Conservation (phyloP, 2,113 vertebrate species). For the Chiloscyllium plagiosum region DNA sequence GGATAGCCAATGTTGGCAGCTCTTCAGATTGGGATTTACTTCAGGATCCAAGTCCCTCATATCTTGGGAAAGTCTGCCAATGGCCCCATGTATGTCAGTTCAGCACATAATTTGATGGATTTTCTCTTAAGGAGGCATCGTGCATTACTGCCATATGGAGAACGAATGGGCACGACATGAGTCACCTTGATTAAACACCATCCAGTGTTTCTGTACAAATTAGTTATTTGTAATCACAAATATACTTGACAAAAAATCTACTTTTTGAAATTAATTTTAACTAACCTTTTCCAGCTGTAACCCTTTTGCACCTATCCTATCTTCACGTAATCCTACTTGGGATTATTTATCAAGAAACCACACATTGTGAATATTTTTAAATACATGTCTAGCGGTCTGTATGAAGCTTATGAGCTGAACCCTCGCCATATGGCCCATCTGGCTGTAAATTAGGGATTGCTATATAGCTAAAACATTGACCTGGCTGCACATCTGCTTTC, state of each 20-base stretch:
- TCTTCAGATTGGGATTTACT: neutral
- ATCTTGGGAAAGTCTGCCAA: neutral
- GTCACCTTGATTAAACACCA: neutral
- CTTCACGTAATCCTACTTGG: neutral
- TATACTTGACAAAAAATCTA: neutral
- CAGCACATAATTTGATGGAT: neutral
- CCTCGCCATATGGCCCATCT: neutral
- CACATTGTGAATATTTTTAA: neutral
- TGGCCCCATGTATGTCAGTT: neutral
- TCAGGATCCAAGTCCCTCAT: neutral
- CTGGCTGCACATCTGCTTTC: neutral
- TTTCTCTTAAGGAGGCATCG: neutral
- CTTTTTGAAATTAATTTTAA: neutral
- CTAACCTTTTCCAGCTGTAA: neutral
- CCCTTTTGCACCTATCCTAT: neutral
- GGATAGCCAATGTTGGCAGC: neutral
- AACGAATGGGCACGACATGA: neutral
- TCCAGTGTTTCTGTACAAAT: neutral
- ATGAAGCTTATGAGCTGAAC: neutral
- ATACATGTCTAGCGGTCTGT: neutral
- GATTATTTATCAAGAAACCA: neutral
- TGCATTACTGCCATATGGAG: no score
- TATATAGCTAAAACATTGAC: neutral
- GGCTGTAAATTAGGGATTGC: neutral
- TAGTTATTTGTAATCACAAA: neutral